phyloP scores from a whole-genome alignment of 2,797 vertebrate genomes.

The Alauda arvensis region DNA sequence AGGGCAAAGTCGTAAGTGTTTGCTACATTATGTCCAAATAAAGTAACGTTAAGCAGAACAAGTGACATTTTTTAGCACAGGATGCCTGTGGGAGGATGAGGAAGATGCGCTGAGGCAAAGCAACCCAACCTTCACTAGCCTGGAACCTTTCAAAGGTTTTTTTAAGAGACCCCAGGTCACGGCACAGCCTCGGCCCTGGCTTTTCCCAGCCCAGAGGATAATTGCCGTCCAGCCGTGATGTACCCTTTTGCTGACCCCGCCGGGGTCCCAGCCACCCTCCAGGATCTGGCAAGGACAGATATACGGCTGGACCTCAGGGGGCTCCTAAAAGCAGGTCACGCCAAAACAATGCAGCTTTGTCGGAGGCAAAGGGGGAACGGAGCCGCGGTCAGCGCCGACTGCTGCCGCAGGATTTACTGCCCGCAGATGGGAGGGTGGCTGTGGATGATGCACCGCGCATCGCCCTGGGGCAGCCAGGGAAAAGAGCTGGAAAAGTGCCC shows the following conservation, averaged over 20 bases:
- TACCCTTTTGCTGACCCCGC: not conserved
- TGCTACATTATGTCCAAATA: not conserved
- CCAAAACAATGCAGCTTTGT: slow-evolving; percentile 52
- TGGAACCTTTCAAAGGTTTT: not conserved
- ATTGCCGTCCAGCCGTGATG: not conserved
- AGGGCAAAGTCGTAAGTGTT: not conserved
- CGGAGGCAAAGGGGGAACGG: not conserved
- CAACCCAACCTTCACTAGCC: not conserved
- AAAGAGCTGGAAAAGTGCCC: not conserved
- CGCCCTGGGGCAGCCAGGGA: not conserved
- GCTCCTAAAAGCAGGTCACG: slow-evolving; percentile 16
- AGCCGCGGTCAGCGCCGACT: rapidly evolving
- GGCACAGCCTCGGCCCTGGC: not conserved
- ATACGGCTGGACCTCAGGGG: slow-evolving; percentile 24
- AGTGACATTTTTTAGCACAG: not conserved
- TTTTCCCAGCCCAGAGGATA: slow-evolving; percentile 19
- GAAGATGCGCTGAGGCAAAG: not conserved
- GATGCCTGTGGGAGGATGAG: not conserved
- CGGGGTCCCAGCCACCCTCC: not conserved
- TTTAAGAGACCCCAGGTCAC: not conserved
- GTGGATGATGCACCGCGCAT: not conserved
- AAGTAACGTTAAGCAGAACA: not conserved
- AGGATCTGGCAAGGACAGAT: slow-evolving; percentile 18
- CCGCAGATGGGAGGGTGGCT: not conserved
- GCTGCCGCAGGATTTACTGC: slow-evolving; percentile 8